Percentiles rank a stretch among this genome's conserved stretches.
phyloP scores from a whole-genome alignment of 2,797 vertebrate genomes.

The Taenioides sp. region DNA sequence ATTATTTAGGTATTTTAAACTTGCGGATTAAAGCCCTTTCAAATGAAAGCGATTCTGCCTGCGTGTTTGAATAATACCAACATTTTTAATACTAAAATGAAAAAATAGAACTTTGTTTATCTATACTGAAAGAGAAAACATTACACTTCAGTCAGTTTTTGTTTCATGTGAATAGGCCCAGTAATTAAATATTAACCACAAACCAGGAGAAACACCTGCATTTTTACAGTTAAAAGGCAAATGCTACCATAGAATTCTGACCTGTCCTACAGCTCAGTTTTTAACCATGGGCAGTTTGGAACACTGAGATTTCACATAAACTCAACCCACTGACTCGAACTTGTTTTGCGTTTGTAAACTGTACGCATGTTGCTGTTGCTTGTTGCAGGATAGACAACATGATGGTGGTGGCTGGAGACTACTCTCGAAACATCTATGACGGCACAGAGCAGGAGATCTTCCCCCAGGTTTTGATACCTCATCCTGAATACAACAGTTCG shows the following conservation, averaged over 20 bases:
- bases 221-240: not conserved
- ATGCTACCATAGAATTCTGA: not conserved
- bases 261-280: not conserved
- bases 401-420: conserved; percentile 81
- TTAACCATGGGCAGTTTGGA: not conserved
- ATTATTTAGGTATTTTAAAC: no score
- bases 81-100: no score
- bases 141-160: not conserved
- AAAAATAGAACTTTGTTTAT: no score
- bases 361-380: not conserved
- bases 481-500: conserved; percentile 72
- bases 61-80: no score
- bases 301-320: not conserved
- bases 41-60: no score
- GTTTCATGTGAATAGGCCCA: not conserved
- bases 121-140: no score
- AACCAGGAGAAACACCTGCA: not conserved
- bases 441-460: conserved; percentile 81
- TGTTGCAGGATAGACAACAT: conserved; percentile 67
- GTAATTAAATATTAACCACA: not conserved
- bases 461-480: conserved; percentile 73
- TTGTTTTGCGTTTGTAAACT: not conserved
- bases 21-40: no score
- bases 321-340: not conserved
- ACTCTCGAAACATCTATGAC: conserved; percentile 77